phyloP scores from a whole-genome alignment of 2,113 vertebrate genomes.

The Centrocercus urophasianus region DNA sequence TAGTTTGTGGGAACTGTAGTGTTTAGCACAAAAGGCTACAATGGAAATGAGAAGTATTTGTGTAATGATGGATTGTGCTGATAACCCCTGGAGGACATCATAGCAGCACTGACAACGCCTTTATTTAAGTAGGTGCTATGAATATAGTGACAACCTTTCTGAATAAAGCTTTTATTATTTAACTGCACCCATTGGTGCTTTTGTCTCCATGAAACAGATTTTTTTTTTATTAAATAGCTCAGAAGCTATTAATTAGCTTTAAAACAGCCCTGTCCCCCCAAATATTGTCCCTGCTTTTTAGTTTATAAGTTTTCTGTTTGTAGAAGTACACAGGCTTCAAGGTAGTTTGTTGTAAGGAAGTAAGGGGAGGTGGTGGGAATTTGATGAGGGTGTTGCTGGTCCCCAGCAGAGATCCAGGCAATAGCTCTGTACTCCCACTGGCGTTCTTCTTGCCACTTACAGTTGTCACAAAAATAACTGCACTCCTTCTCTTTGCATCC shows the following conservation, averaged over 20 bases:
- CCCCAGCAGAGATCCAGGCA: slow-evolving; percentile 23
- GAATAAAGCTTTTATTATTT: background rate
- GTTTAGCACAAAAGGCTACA: background rate
- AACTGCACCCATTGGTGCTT: background rate
- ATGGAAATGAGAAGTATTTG: background rate
- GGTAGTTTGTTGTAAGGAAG: slow-evolving; percentile 6
- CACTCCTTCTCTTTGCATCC: slow-evolving; percentile 14
- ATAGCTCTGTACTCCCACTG: slow-evolving; percentile 4
- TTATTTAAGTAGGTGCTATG: background rate
- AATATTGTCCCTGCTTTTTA: background rate
- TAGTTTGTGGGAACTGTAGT: background rate
- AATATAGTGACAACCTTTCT: background rate
- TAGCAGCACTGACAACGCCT: background rate
- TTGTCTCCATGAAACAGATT: background rate
- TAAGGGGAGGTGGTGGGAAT: background rate
- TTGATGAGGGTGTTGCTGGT: slow-evolving; percentile 32
- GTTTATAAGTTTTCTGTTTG: background rate
- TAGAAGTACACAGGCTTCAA: background rate
- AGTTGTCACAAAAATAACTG: slow-evolving; percentile 52
- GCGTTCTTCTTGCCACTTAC: slow-evolving; percentile 27
- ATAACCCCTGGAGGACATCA: background rate
- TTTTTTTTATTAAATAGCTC: background rate
- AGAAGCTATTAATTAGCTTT: background rate
- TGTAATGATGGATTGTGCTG: background rate
- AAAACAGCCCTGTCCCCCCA: background rate